Base-by-base conservation (phyloP, 2,888 invertebrate genomes). In the Leptinotarsa juncta region DNA sequence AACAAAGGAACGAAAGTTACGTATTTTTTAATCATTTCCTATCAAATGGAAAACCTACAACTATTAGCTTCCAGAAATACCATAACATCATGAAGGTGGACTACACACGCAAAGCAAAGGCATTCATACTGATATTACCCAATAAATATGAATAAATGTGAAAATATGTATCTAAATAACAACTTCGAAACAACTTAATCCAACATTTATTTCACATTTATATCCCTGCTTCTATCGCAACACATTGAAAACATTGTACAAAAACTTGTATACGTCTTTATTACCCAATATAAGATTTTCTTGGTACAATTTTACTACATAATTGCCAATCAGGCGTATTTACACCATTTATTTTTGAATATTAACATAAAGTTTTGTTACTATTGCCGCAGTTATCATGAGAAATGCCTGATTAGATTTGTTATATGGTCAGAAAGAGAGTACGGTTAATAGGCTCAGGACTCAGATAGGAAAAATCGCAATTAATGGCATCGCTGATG, bases 331-430 rank as follows among this genome's bases (percentile, higher is more conserved):
- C 71, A 75, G 57, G 65, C 65, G 73, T 74, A 77, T 73, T 77
- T 77, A 76, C 70, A 75, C 77, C 62, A 76, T 74, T 76, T 65
- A 78, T 78, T 78, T 79, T 78, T 77, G 76, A 73, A 73, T 73
- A 73, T 77, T 74, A 75, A 71, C 77, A 77, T 78, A 73, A 72
- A 72, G 71, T 75, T 76, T 77, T 72, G 75, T 71, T 73, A 74
- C 72, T 67, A 77, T 72, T 50, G 67, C 70, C 15, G 65, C 69
- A 67, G 75, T 79, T 77, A 76, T 71, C 78, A 62, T 62, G 42
- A 62, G 62, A 62, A 62, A 62, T 62, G 42, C 42, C 62, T 62
- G 62, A 62, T 62, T 62, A 62, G 62, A 32, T 62, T 62, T 62
- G 62, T 62, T 62, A 62, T 62, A 62, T 62, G 62, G 62, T 42